Base-by-base conservation (phyloP, 1,140 invertebrate species). In the Colletes latitarsis region DNA sequence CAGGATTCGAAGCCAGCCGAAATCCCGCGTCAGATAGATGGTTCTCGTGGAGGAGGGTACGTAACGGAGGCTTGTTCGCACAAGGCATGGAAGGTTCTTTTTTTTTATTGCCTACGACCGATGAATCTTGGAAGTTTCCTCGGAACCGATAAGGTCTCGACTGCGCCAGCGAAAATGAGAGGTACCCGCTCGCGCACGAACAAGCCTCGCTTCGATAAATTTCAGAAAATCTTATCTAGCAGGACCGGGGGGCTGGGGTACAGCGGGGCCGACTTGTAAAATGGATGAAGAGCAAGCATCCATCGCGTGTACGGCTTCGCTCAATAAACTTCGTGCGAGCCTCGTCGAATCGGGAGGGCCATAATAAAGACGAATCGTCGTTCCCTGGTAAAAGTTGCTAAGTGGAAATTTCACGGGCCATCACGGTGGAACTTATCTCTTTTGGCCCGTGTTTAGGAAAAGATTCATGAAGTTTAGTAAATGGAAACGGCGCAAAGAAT, bases 11-110 rank as follows among this genome's bases (percentile, higher is more conserved):
- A 68, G 60, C 67, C 39, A 75, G 64, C n/a, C 70, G 57, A 74
- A 82, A 83, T 83, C 77, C 73, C 9, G 63, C 81, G 72, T 46
- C 53, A 71, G 77, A 88, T 87, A 85, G 81, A 88, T 84, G 64
- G 77, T 77, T 19, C 21, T 4, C 14, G 39, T 8, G 39, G 41
- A 9, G 49, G 15, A 39, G 39, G 39, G 19, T 55, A 62, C 79
- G 17, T 49, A 52, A 21, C 52, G 66, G 46, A n/a, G 39, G 62
- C 10, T 70, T 81, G 12, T 70, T 41, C 57, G 30, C 41, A n/a
- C 53, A 46, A 58, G 53, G 66, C 68, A 75, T 3, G 68, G 39
- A 17, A 21, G 9, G 53, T 82, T 76, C 77, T 66, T 80, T 73
- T n/a, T 30, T n/a, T 21, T 30, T n/a, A 3, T 46, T 6, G 14